Percentiles rank a stretch among this genome's conserved stretches.
These are phyloP conservation scores for Stylophora pistillata DNA, from an alignment of 64 coral and sea anemone species.

Conservation along the genomic window DNA sequence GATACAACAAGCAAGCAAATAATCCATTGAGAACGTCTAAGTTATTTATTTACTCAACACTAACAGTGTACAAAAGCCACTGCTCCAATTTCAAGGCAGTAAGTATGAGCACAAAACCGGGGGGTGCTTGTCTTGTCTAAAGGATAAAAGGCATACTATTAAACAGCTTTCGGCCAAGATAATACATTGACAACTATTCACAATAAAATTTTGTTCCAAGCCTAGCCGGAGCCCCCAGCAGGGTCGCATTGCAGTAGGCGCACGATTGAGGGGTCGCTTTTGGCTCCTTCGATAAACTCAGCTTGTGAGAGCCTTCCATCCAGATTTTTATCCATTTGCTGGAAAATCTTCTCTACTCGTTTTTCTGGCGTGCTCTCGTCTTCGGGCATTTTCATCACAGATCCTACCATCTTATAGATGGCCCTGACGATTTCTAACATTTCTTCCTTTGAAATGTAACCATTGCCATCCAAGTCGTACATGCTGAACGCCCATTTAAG, in stretches of 20 bases:
- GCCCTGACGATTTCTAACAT: conserved; percentile 71
- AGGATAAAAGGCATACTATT: background rate
- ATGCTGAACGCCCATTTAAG: conserved; percentile 86
- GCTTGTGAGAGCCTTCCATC: conserved; percentile 59
- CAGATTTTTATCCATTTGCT: conserved; percentile 71
- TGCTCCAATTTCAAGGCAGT: background rate
- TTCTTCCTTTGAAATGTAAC: conserved; percentile 71
- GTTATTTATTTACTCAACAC: background rate
- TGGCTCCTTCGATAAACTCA: conserved; percentile 70
- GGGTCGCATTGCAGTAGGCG: conserved; percentile 70
- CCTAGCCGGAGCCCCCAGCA: background rate
- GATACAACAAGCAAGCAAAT: background rate
- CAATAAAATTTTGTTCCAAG: background rate
- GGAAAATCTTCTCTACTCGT: conserved; percentile 69
- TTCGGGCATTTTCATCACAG: conserved; percentile 78
- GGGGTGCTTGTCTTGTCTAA: background rate
- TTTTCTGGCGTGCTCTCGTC: conserved; percentile 78
- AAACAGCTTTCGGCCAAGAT: background rate
- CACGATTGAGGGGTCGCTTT: conserved; percentile 70
- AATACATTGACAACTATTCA: background rate
- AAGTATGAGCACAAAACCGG: background rate
- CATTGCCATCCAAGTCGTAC: conserved; percentile 82
- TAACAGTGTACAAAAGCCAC: background rate
- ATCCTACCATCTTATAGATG: conserved; percentile 75
- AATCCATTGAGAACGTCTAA: too few relatives aligned